Evolutionary conservation across 2,113 vertebrate species (phyloP).

Genomic region (Ondatra zibethicus): DNA sequence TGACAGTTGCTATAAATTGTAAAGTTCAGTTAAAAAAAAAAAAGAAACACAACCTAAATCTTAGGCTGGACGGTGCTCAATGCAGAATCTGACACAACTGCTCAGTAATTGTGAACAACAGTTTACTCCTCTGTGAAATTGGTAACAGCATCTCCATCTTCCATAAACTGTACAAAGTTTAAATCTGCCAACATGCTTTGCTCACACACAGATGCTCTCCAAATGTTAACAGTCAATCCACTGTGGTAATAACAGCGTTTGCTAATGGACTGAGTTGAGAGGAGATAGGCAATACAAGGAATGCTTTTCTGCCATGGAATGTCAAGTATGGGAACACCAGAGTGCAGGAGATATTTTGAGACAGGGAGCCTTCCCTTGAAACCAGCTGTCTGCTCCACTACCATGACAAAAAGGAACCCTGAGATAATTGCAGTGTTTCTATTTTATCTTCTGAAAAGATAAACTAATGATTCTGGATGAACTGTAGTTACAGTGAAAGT

Average conservation of each 20-base stretch:
- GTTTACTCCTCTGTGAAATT: not conserved
- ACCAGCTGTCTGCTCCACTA: slow-evolving; percentile 44
- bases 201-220: not conserved
- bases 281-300: slow-evolving; percentile 28
- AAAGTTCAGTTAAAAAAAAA: not conserved
- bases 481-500: slow-evolving; percentile 41
- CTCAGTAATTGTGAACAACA: not conserved
- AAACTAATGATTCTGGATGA: slow-evolving; percentile 15
- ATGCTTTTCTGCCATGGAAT: slow-evolving; percentile 58
- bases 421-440: slow-evolving; percentile 18
- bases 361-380: slow-evolving; percentile 31
- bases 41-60: not conserved
- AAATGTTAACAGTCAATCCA: not conserved
- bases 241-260: not conserved
- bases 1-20: not conserved
- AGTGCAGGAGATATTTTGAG: slow-evolving; percentile 43
- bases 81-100: not conserved
- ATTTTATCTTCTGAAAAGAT: slow-evolving; percentile 40
- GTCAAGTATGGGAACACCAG: slow-evolving; percentile 27
- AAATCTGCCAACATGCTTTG: not conserved
- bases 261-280: not conserved
- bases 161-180: not conserved
- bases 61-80: not conserved
- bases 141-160: not conserved
- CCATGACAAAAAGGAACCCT: not conserved